A percentile compares a stretch with the other conserved stretches of the same genome.
phyloP scores from a whole-genome alignment of 1,140 invertebrate genomes.

The Catajapyx aquilonaris region DNA sequence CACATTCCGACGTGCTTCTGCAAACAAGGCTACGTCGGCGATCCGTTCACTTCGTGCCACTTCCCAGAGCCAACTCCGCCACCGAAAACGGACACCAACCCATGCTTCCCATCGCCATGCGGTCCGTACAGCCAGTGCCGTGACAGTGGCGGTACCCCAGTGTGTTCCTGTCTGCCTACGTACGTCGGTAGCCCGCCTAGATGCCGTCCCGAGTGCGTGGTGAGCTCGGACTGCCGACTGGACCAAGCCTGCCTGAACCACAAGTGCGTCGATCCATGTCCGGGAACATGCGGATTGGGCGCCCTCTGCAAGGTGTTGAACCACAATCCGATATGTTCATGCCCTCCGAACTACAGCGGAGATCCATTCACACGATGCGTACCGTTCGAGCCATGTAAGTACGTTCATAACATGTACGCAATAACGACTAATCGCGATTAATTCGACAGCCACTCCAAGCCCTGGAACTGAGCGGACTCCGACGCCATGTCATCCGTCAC shows the following conservation, averaged over 20 bases:
- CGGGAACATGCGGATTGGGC: too few relatives aligned
- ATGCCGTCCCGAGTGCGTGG: constrained; percentile 49
- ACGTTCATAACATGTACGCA: constrained; percentile 10
- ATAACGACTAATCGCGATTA: not conserved
- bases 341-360: constrained; percentile 17
- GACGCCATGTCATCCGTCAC: constrained; percentile 2
- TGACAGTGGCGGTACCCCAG: constrained; percentile 38
- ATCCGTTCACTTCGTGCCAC: constrained; percentile 17
- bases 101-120: constrained; percentile 53
- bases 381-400: constrained; percentile 20
- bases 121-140: constrained; percentile 54
- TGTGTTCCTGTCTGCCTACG: constrained; percentile 41
- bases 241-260: constrained; percentile 42
- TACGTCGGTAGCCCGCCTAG: constrained; percentile 46
- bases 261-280: constrained; percentile 63
- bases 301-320: constrained; percentile 41
- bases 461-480: not conserved
- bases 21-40: constrained; percentile 18
- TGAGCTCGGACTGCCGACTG: constrained; percentile 44
- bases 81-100: too few relatives aligned
- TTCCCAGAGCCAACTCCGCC: constrained; percentile 3
- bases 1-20: constrained; percentile 20
- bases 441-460: not conserved
- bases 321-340: constrained; percentile 29
- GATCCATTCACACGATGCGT: constrained; percentile 18